Conservation (phyloP, 2,113 vertebrate species). For the Hyla sarda region DNA sequence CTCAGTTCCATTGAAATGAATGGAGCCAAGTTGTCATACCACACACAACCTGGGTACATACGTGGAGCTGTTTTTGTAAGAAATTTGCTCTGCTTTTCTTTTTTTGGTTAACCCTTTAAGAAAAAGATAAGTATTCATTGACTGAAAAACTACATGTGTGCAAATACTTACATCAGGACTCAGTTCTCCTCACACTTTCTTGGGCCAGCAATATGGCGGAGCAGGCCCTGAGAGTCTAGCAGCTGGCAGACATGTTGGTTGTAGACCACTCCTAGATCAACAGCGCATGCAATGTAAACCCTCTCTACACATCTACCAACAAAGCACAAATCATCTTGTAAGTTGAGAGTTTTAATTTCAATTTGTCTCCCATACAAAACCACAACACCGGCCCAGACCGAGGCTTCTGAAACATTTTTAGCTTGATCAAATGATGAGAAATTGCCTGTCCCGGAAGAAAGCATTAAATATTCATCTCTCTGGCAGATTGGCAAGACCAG, state of each 20-base stretch:
- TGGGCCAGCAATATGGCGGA: not conserved
- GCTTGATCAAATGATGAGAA: constrained; percentile 59
- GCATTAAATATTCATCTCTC: constrained; percentile 68
- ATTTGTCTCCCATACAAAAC: constrained; percentile 57
- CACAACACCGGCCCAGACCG: constrained; percentile 51
- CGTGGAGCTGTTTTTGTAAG: too few species aligned
- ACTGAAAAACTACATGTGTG: not conserved
- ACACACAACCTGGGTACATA: too few species aligned
- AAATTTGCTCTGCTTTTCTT: too few species aligned
- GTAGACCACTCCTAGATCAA: constrained; percentile 16
- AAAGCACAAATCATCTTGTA: constrained; percentile 57
- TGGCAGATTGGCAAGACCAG: constrained; percentile 72
- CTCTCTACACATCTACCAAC: constrained; percentile 38
- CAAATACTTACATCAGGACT: not conserved
- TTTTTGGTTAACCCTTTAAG: too few species aligned
- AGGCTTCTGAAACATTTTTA: constrained; percentile 55
- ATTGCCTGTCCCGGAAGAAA: constrained; percentile 66
- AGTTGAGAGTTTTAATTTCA: constrained; percentile 59
- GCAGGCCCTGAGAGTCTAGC: not conserved
- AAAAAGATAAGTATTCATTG: not conserved
- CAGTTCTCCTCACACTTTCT: not conserved
- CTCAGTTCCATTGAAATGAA: too few species aligned
- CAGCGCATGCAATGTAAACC: constrained; percentile 29
- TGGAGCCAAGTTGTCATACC: too few species aligned
- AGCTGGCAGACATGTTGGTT: constrained; percentile 5